These are phyloP conservation scores for Apamea anceps DNA, from an alignment of 2,888 invertebrate species.

Conservation along the genomic window DNA sequence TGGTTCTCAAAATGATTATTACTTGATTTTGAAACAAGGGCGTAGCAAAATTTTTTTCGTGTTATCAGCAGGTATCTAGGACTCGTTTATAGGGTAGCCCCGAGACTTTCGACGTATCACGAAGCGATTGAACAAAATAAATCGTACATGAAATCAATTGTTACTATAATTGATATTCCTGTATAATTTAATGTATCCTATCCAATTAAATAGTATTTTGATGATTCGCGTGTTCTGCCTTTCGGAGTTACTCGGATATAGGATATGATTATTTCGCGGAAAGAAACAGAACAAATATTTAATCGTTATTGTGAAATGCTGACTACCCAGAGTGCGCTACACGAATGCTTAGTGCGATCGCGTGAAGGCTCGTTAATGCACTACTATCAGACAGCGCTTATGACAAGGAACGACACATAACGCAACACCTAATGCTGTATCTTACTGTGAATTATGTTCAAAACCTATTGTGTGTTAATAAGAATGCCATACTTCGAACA, in stretches of 20 bases:
- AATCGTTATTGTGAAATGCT: too few relatives aligned
- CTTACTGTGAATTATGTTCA: background rate
- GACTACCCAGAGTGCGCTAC: background rate
- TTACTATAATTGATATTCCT: background rate
- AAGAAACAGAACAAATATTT: background rate
- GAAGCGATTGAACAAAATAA: background rate
- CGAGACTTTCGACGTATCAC: background rate
- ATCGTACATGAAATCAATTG: background rate
- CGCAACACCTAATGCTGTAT: background rate
- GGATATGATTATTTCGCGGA: too few relatives aligned
- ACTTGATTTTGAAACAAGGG: background rate
- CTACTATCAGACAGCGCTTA: background rate
- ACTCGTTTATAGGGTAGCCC: background rate
- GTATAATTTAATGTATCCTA: background rate
- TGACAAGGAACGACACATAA: background rate
- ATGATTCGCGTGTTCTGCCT: background rate
- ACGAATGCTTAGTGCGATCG: background rate
- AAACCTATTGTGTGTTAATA: slow-evolving; percentile 1
- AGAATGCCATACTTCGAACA: background rate
- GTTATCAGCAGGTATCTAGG: background rate
- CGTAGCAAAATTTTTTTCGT: background rate
- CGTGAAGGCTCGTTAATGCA: background rate
- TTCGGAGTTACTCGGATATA: background rate
- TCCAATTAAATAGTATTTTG: background rate
- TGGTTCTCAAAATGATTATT: slow-evolving; percentile 2